Base-by-base conservation (phyloP, 2,888 invertebrate genomes). In the Sinotaia quadrata region DNA sequence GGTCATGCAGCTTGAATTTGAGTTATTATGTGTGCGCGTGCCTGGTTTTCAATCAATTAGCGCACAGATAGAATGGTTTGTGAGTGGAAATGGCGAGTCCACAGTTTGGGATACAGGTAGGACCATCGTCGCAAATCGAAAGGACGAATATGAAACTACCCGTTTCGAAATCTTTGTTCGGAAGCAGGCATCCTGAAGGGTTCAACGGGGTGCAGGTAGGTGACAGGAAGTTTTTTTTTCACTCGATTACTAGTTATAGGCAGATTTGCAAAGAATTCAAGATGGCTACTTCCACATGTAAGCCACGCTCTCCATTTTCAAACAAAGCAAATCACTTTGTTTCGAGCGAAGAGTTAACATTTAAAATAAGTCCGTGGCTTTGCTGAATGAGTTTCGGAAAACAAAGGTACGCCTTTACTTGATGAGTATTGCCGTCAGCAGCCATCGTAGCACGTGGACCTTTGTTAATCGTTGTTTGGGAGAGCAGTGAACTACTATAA, bases 11-110 rank as follows among this genome's bases (percentile, higher is more conserved):
- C 29, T n/a, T 24, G 33, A 8, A 15, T 24, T 58, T 21, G 54
- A 65, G 63, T 54, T 54, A 65, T 27, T 52, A 41, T 41, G 41
- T n/a, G 27, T 2, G 60, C n/a, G 44, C 37, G 29, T 56, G 63
- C 52, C 62, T 36, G 52, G 27, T 37, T 54, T 52, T 37, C 33
- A 65, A 65, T 65, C 63, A 65, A 65, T 65, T 65, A 41, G 33
- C 7, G 52, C 63, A 15, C 15, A 37, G 47, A 21, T 18, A 49
- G 56, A 29, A 47, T 52, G 58, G 58, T 58, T 33, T 36, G 51
- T 51, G 29, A 56, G 41, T 29, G 21, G 44, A 7, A 41, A 65
- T 65, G 63, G 63, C 63, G 31, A 65, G 63, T 36, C 54, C 63
- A 12, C 37, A 21, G 44, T 65, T 41, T 41, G 44, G 47, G 21